Conservation (phyloP, 2,113 vertebrate genomes). For the Anguilla rostrata region DNA sequence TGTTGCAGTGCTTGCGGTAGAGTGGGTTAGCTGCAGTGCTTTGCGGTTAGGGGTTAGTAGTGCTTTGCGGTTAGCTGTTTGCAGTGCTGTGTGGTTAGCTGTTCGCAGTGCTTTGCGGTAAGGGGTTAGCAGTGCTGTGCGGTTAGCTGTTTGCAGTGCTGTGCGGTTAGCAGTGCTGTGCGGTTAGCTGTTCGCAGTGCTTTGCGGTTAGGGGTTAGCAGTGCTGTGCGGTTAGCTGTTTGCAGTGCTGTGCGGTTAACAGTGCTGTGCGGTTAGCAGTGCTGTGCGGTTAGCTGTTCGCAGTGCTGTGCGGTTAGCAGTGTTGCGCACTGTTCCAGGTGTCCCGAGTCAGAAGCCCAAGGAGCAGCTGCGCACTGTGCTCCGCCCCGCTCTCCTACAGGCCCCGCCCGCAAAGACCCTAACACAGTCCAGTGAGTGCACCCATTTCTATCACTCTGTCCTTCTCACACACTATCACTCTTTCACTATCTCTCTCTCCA, state of each 20-base stretch:
- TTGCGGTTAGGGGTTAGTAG: background rate
- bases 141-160: background rate
- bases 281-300: background rate
- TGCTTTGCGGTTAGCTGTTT: no score
- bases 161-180: background rate
- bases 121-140: background rate
- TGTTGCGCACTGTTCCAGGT: conserved; percentile 71
- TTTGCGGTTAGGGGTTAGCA: background rate
- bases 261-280: background rate
- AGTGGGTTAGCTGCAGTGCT: no score
- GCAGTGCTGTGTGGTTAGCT: background rate
- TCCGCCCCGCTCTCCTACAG: conserved; percentile 92
- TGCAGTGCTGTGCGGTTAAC: no score
- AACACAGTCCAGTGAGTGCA: conserved; percentile 79
- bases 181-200: background rate
- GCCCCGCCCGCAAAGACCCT: conserved; percentile 86
- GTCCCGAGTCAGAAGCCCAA: conserved; percentile 96
- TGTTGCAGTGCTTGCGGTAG: no score
- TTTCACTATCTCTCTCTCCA: background rate
- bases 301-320: background rate
- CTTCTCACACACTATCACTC: background rate
- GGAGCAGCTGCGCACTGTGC: conserved; percentile 92
- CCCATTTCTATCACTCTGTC: background rate
- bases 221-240: no score
- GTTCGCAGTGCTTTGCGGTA: background rate